A percentile compares a stretch with the other conserved stretches of the same genome.
Evolutionary conservation across 2,797 vertebrate species (phyloP).

Genomic region (Enoplosus armatus): DNA sequence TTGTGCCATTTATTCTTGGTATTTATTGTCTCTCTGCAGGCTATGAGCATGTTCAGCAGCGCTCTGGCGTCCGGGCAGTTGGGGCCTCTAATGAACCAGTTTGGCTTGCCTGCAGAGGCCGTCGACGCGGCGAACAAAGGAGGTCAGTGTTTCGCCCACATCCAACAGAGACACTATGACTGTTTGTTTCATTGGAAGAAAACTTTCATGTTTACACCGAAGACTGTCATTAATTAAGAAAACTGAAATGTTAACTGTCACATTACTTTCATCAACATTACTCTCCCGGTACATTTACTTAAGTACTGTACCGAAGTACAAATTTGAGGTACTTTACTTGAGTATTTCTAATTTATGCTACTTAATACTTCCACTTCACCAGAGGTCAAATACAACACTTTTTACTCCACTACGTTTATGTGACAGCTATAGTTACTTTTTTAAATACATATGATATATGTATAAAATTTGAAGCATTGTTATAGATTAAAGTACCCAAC

Average conservation of each 20-base stretch:
- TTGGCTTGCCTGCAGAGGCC: slow-evolving; percentile 94
- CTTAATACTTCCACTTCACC: not conserved
- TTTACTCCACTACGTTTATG: not conserved
- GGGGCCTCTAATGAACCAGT: slow-evolving; percentile 98
- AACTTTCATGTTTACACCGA: not conserved
- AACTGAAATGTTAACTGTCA: not conserved
- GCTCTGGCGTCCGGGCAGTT: slow-evolving; percentile 96
- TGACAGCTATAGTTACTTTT: too few species aligned
- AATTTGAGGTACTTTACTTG: not conserved
- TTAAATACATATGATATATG: not conserved
- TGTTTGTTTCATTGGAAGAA: not conserved
- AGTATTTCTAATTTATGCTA: not conserved
- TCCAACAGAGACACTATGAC: not conserved
- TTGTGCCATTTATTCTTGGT: slow-evolving; percentile 10
- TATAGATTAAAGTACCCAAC: too few species aligned
- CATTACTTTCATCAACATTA: not conserved
- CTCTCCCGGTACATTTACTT: not conserved
- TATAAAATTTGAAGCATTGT: too few species aligned
- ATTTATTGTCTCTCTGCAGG: slow-evolving; percentile 79
- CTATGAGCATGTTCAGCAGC: slow-evolving; percentile 98
- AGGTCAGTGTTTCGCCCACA: slow-evolving; percentile 80
- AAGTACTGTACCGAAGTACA: not conserved
- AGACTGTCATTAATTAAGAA: not conserved
- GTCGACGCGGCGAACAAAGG: slow-evolving; percentile 98
- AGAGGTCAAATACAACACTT: not conserved